A percentile compares a stretch with the other conserved stretches of the same genome.
phyloP scores from a whole-genome alignment of 2,797 vertebrate species.

The Myotis daubentonii region DNA sequence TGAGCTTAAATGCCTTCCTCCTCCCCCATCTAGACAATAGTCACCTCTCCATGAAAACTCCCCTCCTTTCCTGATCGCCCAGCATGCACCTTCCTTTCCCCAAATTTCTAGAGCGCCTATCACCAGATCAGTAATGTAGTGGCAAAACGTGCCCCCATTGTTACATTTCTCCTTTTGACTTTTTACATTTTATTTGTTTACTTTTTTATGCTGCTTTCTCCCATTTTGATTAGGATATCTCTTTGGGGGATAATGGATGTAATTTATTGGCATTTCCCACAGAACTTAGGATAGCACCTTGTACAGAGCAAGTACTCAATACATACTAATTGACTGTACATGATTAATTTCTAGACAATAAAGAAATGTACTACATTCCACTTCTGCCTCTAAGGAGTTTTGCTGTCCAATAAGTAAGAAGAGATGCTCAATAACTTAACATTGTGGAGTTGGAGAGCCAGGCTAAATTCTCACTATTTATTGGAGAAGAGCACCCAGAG shows the following conservation, averaged over 20 bases:
- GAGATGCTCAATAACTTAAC: not conserved
- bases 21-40: not conserved
- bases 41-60: not conserved
- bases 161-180: not conserved
- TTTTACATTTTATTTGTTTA: not conserved
- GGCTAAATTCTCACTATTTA: not conserved
- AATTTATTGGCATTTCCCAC: not conserved
- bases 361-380: not conserved
- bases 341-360: slow-evolving; percentile 14
- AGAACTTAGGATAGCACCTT: not conserved
- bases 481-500: not conserved
- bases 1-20: slow-evolving; percentile 56
- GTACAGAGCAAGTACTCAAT: not conserved
- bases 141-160: not conserved
- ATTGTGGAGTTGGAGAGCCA: not conserved
- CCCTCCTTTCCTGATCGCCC: not conserved
- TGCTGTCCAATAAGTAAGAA: not conserved
- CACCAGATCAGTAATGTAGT: not conserved
- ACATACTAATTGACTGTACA: not conserved
- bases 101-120: not conserved
- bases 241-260: not conserved
- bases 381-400: not conserved
- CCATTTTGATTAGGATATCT: slow-evolving; percentile 9
- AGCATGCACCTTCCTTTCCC: not conserved
- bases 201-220: not conserved